phyloP scores from a whole-genome alignment of 2,888 invertebrate genomes.

The Nasonovia ribisnigri region DNA sequence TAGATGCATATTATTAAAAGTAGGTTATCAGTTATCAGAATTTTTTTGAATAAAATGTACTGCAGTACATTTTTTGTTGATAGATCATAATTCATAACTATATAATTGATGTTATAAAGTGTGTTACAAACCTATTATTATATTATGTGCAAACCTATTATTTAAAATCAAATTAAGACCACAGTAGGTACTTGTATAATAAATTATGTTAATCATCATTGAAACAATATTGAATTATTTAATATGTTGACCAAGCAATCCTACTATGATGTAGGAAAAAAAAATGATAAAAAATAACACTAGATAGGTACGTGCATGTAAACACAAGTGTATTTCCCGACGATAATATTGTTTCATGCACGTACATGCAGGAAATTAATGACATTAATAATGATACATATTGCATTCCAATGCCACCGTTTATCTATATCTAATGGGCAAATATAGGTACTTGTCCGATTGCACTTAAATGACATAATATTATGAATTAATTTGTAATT shows the following conservation, averaged over 20 bases:
- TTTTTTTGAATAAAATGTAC: background rate
- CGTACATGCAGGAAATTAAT: slow-evolving; percentile 28
- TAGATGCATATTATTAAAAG: background rate
- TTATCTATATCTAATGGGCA: background rate
- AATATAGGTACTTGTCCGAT: background rate
- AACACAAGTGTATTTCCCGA: background rate
- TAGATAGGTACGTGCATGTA: background rate
- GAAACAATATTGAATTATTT: background rate
- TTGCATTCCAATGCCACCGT: slow-evolving; percentile 32
- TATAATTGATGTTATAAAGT: background rate
- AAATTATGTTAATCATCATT: background rate
- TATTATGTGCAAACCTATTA: background rate
- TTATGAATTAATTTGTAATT: background rate
- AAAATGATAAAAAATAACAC: background rate
- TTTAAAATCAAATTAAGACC: background rate
- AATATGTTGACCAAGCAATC: background rate
- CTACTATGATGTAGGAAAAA: background rate
- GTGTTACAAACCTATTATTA: too few species aligned
- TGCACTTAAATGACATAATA: background rate
- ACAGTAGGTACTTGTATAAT: background rate
- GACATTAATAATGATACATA: background rate
- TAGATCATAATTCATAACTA: background rate
- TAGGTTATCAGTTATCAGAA: background rate
- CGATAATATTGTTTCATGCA: slow-evolving; percentile 1
- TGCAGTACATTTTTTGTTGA: background rate